Percentiles rank a stretch among this genome's conserved stretches.
These are phyloP conservation scores for Microctonus aethiopoides DNA, from an alignment of 2,888 invertebrate genomes.

Conservation along the genomic window DNA sequence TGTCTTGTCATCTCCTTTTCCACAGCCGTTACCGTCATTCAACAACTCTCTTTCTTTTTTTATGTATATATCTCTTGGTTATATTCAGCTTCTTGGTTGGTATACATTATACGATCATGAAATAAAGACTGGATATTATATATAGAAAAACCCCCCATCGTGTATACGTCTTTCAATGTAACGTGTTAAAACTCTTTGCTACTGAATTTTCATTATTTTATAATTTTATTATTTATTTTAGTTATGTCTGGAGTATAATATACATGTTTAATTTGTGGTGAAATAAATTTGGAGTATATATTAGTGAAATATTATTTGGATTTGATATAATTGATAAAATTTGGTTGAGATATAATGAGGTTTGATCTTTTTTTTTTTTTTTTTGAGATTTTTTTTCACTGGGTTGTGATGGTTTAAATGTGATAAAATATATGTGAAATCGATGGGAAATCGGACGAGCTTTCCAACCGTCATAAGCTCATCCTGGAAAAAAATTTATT, in stretches of 20 bases:
- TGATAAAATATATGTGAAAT: too few relatives aligned
- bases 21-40: background rate
- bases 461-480: too few relatives aligned
- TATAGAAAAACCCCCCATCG: background rate
- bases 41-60: background rate
- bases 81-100: background rate
- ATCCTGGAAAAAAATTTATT: too few relatives aligned
- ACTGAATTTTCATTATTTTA: background rate
- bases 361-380: too few relatives aligned
- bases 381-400: too few relatives aligned
- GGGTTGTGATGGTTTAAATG: too few relatives aligned
- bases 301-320: too few relatives aligned
- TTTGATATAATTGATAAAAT: too few relatives aligned
- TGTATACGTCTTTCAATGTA: background rate
- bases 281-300: too few relatives aligned
- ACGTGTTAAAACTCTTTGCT: background rate
- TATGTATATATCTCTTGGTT: background rate
- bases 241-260: background rate
- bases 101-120: background rate
- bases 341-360: too few relatives aligned
- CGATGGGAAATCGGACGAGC: too few relatives aligned
- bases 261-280: too few relatives aligned
- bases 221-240: background rate
- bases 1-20: constrained; percentile 35
- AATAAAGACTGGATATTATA: background rate